These are phyloP conservation scores for Syrista parreyssii DNA, from an alignment of 2,888 invertebrate genomes.

Conservation along the genomic window DNA sequence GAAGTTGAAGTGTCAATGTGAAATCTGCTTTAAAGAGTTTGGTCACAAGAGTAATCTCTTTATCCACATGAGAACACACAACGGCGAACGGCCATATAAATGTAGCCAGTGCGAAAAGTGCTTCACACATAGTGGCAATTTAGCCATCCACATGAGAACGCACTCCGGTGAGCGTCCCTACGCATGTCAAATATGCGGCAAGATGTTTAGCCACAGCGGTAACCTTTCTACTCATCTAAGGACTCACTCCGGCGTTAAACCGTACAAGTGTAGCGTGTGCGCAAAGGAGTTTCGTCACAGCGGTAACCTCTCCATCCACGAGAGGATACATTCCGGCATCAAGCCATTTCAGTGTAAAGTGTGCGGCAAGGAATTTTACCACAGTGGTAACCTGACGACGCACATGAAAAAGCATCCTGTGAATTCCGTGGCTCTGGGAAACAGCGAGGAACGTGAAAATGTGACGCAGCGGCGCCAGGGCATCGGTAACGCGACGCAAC, in stretches of 20 bases:
- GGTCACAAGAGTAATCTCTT: conserved; percentile 63
- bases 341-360: conserved; percentile 65
- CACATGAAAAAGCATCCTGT: conserved; percentile 63
- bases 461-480: conserved; percentile 21
- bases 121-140: conserved; percentile 63
- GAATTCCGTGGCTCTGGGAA: conserved; percentile 22
- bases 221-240: conserved; percentile 62
- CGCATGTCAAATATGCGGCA: conserved; percentile 62
- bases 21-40: conserved; percentile 63
- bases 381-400: conserved; percentile 63
- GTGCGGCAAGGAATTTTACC: conserved; percentile 63
- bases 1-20: conserved; percentile 61
- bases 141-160: conserved; percentile 63
- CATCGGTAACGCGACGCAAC: conserved; percentile 24
- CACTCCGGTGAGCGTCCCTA: conserved; percentile 64
- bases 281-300: conserved; percentile 63
- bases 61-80: conserved; percentile 64
- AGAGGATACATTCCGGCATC: conserved; percentile 63
- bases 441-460: conserved; percentile 39
- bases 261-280: conserved; percentile 61
- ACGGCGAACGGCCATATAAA: conserved; percentile 63
- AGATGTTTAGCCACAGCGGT: conserved; percentile 64
- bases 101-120: conserved; percentile 63
- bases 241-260: conserved; percentile 62
- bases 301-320: conserved; percentile 63